A percentile compares a stretch with the other conserved stretches of the same genome.
Evolutionary conservation across 53 echinoderm and acorn worm species (phyloP).

Genomic region (Temnopleurus reevesii): DNA sequence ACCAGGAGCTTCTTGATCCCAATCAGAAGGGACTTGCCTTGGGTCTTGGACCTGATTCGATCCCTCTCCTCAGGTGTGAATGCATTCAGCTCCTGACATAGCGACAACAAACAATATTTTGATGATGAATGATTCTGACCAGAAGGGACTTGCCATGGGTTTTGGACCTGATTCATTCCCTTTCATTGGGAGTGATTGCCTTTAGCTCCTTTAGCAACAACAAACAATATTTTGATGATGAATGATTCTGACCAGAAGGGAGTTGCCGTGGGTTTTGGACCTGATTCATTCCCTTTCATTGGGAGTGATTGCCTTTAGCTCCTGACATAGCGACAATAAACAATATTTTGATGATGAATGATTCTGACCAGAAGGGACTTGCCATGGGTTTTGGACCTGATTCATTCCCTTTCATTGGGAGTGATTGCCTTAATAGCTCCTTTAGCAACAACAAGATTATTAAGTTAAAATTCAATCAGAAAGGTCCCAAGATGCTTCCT

Average conservation of each 20-base stretch:
- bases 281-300: constrained; percentile 45
- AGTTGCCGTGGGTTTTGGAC: constrained; percentile 31
- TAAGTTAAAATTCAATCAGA: too few species aligned
- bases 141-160: neutral
- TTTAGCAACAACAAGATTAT: neutral
- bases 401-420: constrained; percentile 25
- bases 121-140: constrained; percentile 91
- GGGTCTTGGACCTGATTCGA: constrained; percentile 16
- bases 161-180: neutral
- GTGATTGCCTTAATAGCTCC: constrained; percentile 60
- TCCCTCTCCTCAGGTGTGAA: constrained; percentile 64
- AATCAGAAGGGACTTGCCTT: constrained; percentile 60
- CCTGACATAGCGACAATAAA: constrained; percentile 25
- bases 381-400: neutral
- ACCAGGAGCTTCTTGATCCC: constrained; percentile 95
- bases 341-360: too few species aligned
- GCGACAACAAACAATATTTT: too few species aligned
- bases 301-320: constrained; percentile 60
- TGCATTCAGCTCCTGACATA: constrained; percentile 55
- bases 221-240: too few species aligned
- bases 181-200: constrained; percentile 53
- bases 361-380: constrained; percentile 70
- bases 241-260: constrained; percentile 81
- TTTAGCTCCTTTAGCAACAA: constrained; percentile 50
- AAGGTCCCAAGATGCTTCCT: too few species aligned